Base-by-base conservation (phyloP, 2,797 vertebrate species). In the Poecilia wingei region DNA sequence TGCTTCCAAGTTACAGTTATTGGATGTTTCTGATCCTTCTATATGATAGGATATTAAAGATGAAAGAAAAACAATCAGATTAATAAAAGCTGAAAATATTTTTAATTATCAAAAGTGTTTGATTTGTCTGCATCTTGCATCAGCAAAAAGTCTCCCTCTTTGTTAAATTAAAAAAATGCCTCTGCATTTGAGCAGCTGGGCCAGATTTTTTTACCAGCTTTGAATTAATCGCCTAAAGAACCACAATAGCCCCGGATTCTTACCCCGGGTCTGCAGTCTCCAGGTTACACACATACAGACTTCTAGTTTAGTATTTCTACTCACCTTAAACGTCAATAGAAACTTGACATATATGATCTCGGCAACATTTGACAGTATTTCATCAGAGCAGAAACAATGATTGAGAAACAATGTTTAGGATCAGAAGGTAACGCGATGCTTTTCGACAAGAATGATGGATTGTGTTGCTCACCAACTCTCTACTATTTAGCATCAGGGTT, bases 371-470 rank as follows among this genome's bases (percentile, higher is more conserved):
- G 20, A 68, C 41, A 13, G 64, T 68, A 22, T 68, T 77, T 76
- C 8, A 55, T 74, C 70, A 70, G 61, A 72, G n/a, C 22, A 66
- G n/a, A 69, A 43, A 13, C 76, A 66, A 76, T 81, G 61, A 7
- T 39, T 43, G 49, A 31, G 31, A 31, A 31, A 31, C 1, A 31
- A 49, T 82, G 74, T 55, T 86, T 82, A 74, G 77, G 53, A 79
- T 31, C 10, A 72, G 51, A 55, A 82, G 68, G 39, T 46, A 49
- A 77, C 43, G 47, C 12, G 41, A 74, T 74, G 1, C 49, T 68
- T 71, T 51, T 5, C 31, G 47, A 78, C 61, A 71, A 72, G 75
- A 55, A 69, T 75, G 75, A 84, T 70, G 22, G 51, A 80, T 51
- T 78, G 59, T n/a, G 31, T 64, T 59, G 28, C 36, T 57, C 47